Conservation (phyloP, 2,888 invertebrate genomes). For the Limnephilus marmoratus region DNA sequence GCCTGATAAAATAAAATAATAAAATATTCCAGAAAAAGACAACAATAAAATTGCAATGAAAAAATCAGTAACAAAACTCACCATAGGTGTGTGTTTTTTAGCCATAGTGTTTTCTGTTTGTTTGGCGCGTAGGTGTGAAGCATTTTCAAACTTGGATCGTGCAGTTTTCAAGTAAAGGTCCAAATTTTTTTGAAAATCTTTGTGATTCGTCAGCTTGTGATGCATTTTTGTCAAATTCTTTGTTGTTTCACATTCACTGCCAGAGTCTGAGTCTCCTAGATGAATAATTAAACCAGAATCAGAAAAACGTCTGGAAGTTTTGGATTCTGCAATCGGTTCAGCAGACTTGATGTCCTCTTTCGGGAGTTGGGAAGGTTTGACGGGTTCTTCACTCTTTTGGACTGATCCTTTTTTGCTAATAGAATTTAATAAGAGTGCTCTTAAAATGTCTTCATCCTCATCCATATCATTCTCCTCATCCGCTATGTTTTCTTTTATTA, state of each 20-base stretch:
- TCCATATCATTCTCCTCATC: slow-evolving; percentile 73
- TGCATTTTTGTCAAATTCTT: slow-evolving; percentile 77
- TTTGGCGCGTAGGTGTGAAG: slow-evolving; percentile 68
- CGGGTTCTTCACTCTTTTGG: neutral
- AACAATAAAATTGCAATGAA: neutral
- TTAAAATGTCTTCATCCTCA: slow-evolving; percentile 80
- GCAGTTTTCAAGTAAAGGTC: slow-evolving; percentile 74
- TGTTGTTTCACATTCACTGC: slow-evolving; percentile 76
- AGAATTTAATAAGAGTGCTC: slow-evolving; percentile 79
- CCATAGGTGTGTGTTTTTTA: slow-evolving; percentile 74
- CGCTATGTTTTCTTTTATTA: neutral
- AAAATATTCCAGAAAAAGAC: slow-evolving; percentile 11
- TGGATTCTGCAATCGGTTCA: neutral
- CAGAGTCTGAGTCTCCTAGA: slow-evolving; percentile 75
- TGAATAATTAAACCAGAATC: slow-evolving; percentile 72
- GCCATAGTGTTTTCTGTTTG: slow-evolving; percentile 59
- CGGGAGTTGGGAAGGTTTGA: neutral
- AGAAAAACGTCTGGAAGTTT: neutral
- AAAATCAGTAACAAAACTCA: slow-evolving; percentile 66
- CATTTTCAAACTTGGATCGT: slow-evolving; percentile 67
- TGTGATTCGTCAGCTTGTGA: slow-evolving; percentile 73
- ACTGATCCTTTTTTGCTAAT: slow-evolving; percentile 72
- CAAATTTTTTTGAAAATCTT: slow-evolving; percentile 74
- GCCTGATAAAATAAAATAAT: slow-evolving; percentile 69
- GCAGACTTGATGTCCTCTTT: neutral